Evolutionary conservation across 2,113 vertebrate genomes (phyloP).

Genomic region (Podarcis cretensis): DNA sequence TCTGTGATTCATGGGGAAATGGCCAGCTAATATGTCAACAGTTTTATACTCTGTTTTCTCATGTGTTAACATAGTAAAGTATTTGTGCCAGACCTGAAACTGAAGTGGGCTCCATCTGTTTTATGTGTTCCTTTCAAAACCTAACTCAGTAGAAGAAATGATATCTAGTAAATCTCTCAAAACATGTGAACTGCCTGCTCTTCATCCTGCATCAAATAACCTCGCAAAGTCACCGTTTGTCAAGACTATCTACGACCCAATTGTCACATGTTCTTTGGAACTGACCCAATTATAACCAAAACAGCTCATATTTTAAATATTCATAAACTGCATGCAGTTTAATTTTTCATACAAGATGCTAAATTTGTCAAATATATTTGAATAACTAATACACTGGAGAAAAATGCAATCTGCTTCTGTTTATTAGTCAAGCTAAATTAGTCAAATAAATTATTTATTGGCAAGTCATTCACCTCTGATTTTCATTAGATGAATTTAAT

Average conservation of each 20-base stretch:
- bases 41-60: background rate
- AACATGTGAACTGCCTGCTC: background rate
- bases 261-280: background rate
- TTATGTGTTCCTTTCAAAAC: background rate
- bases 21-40: background rate
- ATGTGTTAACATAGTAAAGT: background rate
- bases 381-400: background rate
- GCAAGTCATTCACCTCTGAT: background rate
- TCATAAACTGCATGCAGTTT: conserved; percentile 11
- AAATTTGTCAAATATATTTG: conserved; percentile 27
- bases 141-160: background rate
- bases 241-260: background rate
- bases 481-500: background rate
- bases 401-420: conserved; percentile 13
- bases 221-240: background rate
- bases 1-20: background rate
- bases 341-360: background rate
- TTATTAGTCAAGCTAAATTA: conserved; percentile 9
- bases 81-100: background rate
- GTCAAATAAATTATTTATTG: background rate
- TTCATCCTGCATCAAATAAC: background rate
- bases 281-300: background rate
- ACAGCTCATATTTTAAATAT: background rate
- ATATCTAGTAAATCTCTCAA: background rate
- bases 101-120: background rate